These are phyloP conservation scores for Apamea epomidion DNA, from an alignment of 2,888 invertebrate genomes.

Conservation along the genomic window DNA sequence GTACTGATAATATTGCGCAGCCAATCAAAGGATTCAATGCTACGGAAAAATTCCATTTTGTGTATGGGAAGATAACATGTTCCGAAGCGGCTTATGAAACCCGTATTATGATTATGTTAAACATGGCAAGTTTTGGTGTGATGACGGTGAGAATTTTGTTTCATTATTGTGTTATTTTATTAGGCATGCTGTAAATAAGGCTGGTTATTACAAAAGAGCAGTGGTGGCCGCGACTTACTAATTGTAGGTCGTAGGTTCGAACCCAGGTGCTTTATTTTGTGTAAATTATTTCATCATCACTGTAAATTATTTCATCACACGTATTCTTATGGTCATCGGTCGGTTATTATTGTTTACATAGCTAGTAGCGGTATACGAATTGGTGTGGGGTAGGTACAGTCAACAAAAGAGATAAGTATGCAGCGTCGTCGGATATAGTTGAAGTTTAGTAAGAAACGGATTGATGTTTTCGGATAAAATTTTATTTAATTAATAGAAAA, in stretches of 20 bases:
- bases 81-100: fast-evolving
- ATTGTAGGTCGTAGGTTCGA: not conserved
- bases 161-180: not conserved
- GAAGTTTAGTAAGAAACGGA: too few species aligned
- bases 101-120: fast-evolving
- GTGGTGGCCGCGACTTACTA: not conserved
- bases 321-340: too few species aligned
- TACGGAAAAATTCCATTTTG: not conserved
- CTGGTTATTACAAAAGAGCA: not conserved
- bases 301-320: too few species aligned
- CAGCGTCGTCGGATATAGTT: too few species aligned
- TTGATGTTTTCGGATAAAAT: too few species aligned
- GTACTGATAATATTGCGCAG: fast-evolving
- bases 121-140: fast-evolving
- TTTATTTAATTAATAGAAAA: too few species aligned
- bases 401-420: too few species aligned
- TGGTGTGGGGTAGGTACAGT: too few species aligned
- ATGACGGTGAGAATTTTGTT: constrained; percentile 33
- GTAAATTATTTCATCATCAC: too few species aligned
- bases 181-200: constrained; percentile 18
- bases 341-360: too few species aligned
- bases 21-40: constrained; percentile 12
- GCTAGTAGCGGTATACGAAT: too few species aligned
- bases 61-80: constrained; percentile 21
- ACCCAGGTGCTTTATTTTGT: not conserved